Base-by-base conservation (phyloP, 2,888 invertebrate genomes). In the Acheta domesticus region DNA sequence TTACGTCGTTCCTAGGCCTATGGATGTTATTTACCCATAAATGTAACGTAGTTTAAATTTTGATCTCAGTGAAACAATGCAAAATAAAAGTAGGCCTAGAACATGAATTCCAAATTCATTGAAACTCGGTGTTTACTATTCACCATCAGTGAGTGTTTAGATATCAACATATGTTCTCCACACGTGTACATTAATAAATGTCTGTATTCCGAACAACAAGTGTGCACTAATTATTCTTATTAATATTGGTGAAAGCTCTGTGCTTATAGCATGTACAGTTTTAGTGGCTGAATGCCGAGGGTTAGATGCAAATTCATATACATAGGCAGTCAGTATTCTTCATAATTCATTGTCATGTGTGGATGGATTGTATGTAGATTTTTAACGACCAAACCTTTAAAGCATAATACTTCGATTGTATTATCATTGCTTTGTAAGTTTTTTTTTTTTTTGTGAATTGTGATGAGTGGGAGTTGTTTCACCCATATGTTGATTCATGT, bases 301-400 rank as follows among this genome's bases (percentile, higher is more conserved):
- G 74, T 78, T 73, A 74, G 73, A 74, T 62, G 62, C 62, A 62
- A 62, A 62, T 19, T 62, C 62, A 12, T 62, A 11, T 74, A 21
- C 73, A 77, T 50, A 73, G 23, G 74, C 48, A 78, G 73, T 73
- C 78, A 78, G 78, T 78, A 78, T 78, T 78, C 78, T 78, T 78
- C 48, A 78, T 78, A 74, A 49, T 78, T 78, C 48, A 74, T 74
- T 14, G 14, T 78, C 48, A 19, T 78, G 74, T 78, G 48, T 78
- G 78, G 73, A 48, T 78, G 48, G 36, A 78, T 74, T 48, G 78
- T 48, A 20, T 62, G 62, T n/a, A 36, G 36, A 62, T 62, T 62
- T 19, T 62, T 14, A n/a, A 62, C 14, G 62, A 62, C 16, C n/a
- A 19, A 62, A 62, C n/a, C 16, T 62, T 62, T 19, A 62, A 62